Base-by-base conservation (phyloP, 2,113 vertebrate genomes). In the Eleginops maclovinus region DNA sequence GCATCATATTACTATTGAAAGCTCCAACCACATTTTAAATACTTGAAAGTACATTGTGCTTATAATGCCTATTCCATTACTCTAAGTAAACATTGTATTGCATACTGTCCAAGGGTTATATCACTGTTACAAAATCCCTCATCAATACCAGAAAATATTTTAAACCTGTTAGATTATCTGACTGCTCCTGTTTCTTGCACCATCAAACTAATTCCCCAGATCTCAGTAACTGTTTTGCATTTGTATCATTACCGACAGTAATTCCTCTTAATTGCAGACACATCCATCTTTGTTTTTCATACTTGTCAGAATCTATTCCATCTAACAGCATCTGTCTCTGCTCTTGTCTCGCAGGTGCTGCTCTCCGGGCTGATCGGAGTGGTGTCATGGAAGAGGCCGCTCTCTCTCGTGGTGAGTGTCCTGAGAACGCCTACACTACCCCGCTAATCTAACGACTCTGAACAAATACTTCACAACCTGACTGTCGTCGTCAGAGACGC, bases 301-400 rank as follows among this genome's bases (percentile, higher is more conserved):
- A 46, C 13, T 7, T 81, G 26, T 81, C 72, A 14, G 19, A 31
- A 9, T 82, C 21, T 9, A n/a, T 72, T 44, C 22, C 17, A 60
- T 74, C 67, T 87, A n/a, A 87, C 43, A 62, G 24, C n/a, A 2
- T 75, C 31, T 71, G 64, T 64, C 76, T 62, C 72, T 19, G 4
- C 11, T 80, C 54, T 90, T 72, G 24, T 69, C 46, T 91, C 90
- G 3, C 93, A 99, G 98, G 98, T 99, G 91, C 95, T 99, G 88
- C 87, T 99, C 82, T 99, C 98, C 0, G 98, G 98, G 77, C 70
- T 99, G 87, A 99, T 99, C 0, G 98, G 98, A 0, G 97, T 99
- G 49, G 98, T 99, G 88, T 99, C 98, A 36, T 99, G 98, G 98
- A 99, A 99, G 91, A 96, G 98, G 82, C 98, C 98, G 4, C 95